Conservation (phyloP, 2,888 invertebrate genomes). For the Elysia crispata region DNA sequence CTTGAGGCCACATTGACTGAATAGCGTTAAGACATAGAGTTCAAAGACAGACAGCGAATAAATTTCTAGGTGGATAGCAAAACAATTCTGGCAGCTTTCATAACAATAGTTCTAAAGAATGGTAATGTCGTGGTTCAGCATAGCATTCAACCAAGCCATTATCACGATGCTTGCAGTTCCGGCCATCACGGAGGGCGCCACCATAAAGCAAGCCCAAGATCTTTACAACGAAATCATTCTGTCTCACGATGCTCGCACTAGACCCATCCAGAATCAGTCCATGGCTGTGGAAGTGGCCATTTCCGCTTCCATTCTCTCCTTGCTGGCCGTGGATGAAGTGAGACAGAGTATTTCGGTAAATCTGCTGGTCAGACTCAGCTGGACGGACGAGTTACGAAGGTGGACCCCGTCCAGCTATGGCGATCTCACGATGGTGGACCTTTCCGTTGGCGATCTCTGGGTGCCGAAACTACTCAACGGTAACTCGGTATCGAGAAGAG, state of each 20-base stretch:
- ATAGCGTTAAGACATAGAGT: no score
- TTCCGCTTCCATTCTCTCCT: neutral
- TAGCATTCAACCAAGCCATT: no score
- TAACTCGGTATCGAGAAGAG: constrained; percentile 22
- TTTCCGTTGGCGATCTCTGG: constrained; percentile 30
- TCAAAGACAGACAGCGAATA: no score
- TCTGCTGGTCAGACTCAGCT: constrained; percentile 14
- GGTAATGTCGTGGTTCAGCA: no score
- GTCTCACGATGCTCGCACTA: neutral
- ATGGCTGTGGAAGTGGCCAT: neutral
- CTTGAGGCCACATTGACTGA: no score
- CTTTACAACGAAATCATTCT: constrained; percentile 20
- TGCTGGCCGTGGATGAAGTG: constrained; percentile 23
- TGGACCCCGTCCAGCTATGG: constrained; percentile 32
- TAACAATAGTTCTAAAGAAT: no score
- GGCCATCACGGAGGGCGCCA: no score
- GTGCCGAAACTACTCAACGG: constrained; percentile 31
- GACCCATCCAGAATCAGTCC: constrained; percentile 11
- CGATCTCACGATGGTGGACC: constrained; percentile 9
- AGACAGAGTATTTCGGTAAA: constrained; percentile 13
- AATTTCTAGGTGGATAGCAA: no score
- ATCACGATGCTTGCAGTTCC: no score
- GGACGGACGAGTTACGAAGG: constrained; percentile 34
- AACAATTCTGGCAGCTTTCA: no score
- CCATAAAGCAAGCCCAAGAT: no score